Evolutionary conservation across 2,113 vertebrate species (phyloP), one percentile per base, ranked within the genome.

Genomic region (Eira barbara): DNA sequence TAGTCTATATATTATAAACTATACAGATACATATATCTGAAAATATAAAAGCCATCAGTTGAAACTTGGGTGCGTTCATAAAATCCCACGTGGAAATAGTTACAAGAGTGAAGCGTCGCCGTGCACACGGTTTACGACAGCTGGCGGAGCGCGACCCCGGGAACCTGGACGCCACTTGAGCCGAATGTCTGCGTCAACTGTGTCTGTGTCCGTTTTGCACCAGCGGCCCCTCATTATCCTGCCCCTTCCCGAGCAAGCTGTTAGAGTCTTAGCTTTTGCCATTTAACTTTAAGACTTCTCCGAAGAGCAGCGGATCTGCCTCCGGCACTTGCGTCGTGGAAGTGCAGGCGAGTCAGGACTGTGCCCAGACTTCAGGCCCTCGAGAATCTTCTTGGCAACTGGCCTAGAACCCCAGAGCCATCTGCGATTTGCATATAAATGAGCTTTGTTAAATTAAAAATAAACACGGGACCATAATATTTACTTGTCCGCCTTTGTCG

Each of bases 391-490:
- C 57, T 31, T 94, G 94, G 94, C 81, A 80, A 21, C 63, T 36
- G 76, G 88, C 94, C 96, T 74, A 14, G 91, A 91, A 88, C 81
- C 69, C 57, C 71, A 55, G 78, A 49, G 69, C 92, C 76, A 69
- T 84, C 81, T 89, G 82, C 85, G 73, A 85, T 97, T 95, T 97
- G 74, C 95, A 94, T 97, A 45, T 17, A 87, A 95, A 84, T 97
- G 88, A 93, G 92, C 90, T 80, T 96, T 69, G 27, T 61, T 55
- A 91, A 95, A 92, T 97, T 90, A 97, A 97, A 97, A 95, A 95
- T 97, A 94, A 92, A 88, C 76, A 52, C 3, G 4, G 3, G 36
- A 67, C 81, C 91, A 23, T 97, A 67, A 82, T 91, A 61, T 97
- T 95, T 78, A 74, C 74, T 94, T 89, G 81, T 55, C 59, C n/a